These are phyloP conservation scores for Loriculus beryllinus DNA, from an alignment of 2,797 vertebrate genomes.

Conservation along the genomic window DNA sequence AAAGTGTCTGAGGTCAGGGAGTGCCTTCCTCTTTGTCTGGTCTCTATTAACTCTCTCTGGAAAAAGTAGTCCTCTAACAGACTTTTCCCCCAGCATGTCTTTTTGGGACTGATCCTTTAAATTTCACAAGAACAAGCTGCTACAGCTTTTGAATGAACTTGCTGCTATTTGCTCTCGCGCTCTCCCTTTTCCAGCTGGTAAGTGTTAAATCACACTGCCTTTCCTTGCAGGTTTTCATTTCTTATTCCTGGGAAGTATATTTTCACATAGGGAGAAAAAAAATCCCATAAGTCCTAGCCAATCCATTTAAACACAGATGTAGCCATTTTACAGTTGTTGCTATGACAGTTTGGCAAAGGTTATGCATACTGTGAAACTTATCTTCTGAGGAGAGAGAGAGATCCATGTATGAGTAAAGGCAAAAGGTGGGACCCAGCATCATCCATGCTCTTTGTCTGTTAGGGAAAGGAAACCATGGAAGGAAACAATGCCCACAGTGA, in stretches of 20 bases:
- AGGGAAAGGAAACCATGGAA: background rate
- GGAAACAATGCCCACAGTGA: background rate
- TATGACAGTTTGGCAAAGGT: slow-evolving; percentile 56
- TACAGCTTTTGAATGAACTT: slow-evolving; percentile 32
- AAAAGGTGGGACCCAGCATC: background rate
- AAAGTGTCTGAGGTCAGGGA: slow-evolving; percentile 44
- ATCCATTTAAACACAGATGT: slow-evolving; percentile 49
- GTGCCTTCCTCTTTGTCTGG: slow-evolving; percentile 55
- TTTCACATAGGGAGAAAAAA: background rate
- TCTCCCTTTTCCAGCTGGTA: slow-evolving; percentile 60
- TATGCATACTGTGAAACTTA: slow-evolving; percentile 13
- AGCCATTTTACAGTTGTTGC: slow-evolving; percentile 46
- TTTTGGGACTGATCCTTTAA: slow-evolving; percentile 50
- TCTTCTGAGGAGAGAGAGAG: background rate
- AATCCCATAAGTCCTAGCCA: slow-evolving; percentile 26
- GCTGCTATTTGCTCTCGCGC: slow-evolving; percentile 27
- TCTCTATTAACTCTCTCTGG: slow-evolving; percentile 50
- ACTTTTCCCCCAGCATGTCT: background rate
- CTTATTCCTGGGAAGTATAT: slow-evolving; percentile 59
- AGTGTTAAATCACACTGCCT: slow-evolving; percentile 59
- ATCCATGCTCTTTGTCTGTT: background rate
- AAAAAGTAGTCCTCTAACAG: slow-evolving; percentile 27
- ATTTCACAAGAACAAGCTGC: slow-evolving; percentile 28
- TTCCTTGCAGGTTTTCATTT: slow-evolving; percentile 53
- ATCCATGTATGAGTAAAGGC: background rate